These are phyloP conservation scores for Crocidura indochinensis DNA, from an alignment of 2,797 vertebrate species.

Conservation along the genomic window DNA sequence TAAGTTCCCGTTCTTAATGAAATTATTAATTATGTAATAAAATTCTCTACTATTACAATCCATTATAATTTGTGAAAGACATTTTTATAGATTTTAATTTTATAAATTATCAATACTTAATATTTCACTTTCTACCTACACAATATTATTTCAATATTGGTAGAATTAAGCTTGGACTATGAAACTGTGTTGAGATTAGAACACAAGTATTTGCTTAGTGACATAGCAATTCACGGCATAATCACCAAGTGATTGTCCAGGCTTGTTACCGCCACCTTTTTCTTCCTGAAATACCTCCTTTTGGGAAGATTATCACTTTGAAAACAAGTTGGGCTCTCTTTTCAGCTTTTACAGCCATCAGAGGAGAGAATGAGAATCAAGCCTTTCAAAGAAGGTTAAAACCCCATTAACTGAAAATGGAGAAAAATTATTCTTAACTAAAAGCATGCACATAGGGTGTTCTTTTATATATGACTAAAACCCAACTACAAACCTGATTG, in stretches of 20 bases:
- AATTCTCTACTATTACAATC: too few relatives aligned
- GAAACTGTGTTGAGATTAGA: constrained; percentile 2
- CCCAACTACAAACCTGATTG: too few relatives aligned
- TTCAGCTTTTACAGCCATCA: neutral
- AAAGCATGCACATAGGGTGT: neutral
- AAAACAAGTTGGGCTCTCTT: constrained; percentile 4
- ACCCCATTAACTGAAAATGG: constrained; percentile 1
- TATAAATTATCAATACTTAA: too few relatives aligned
- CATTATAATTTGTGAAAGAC: neutral
- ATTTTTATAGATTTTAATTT: constrained; percentile 13
- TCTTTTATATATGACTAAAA: too few relatives aligned
- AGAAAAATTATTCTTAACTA: constrained; percentile 41
- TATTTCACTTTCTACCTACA: too few relatives aligned
- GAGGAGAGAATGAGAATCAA: constrained; percentile 28
- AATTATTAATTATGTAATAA: too few relatives aligned
- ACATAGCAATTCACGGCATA: neutral
- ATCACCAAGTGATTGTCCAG: neutral
- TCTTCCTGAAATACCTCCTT: neutral
- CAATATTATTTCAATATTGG: neutral
- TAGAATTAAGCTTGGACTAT: neutral
- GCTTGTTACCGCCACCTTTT: neutral
- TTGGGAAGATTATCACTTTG: constrained; percentile 36
- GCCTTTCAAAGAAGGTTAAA: constrained; percentile 1
- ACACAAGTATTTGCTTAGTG: neutral
- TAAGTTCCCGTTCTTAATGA: too few relatives aligned